These are phyloP conservation scores for Mantis religiosa DNA, from an alignment of 2,888 invertebrate species.

Conservation along the genomic window DNA sequence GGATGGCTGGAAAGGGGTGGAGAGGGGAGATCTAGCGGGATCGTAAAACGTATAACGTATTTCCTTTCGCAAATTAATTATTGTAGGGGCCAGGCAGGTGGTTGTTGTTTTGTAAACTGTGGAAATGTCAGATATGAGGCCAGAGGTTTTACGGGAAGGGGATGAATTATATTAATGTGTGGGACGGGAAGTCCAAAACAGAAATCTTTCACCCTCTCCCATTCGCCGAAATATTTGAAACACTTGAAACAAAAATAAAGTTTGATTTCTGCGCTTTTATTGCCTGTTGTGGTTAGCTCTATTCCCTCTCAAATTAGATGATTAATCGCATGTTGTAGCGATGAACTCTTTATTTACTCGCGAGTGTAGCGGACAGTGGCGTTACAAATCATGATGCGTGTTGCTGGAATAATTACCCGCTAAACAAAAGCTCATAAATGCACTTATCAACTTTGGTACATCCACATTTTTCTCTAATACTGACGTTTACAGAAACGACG, in stretches of 20 bases:
- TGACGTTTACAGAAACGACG: not conserved
- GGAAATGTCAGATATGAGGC: conserved; percentile 7
- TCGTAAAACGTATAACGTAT: not conserved
- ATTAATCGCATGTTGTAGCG: not conserved
- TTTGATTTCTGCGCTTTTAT: not conserved
- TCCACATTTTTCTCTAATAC: not conserved
- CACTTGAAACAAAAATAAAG: not conserved
- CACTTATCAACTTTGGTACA: not conserved
- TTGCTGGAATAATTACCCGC: not conserved
- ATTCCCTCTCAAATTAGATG: not conserved
- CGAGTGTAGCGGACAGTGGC: not conserved
- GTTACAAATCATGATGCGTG: not conserved
- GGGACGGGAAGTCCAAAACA: not conserved
- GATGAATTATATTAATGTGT: conserved; percentile 10
- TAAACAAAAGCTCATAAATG: not conserved
- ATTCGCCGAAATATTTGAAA: not conserved
- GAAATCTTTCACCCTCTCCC: not conserved
- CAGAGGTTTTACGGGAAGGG: not conserved
- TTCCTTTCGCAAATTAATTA: conserved; percentile 16
- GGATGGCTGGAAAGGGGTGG: not conserved
- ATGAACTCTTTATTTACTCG: not conserved
- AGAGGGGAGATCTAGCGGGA: not conserved
- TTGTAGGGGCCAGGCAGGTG: not conserved
- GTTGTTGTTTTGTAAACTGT: conserved; percentile 14
- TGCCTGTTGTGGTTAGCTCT: not conserved